Evolutionary conservation across 2,113 vertebrate species (phyloP), one percentile per base, ranked within the genome.

Genomic region (Colius striatus): DNA sequence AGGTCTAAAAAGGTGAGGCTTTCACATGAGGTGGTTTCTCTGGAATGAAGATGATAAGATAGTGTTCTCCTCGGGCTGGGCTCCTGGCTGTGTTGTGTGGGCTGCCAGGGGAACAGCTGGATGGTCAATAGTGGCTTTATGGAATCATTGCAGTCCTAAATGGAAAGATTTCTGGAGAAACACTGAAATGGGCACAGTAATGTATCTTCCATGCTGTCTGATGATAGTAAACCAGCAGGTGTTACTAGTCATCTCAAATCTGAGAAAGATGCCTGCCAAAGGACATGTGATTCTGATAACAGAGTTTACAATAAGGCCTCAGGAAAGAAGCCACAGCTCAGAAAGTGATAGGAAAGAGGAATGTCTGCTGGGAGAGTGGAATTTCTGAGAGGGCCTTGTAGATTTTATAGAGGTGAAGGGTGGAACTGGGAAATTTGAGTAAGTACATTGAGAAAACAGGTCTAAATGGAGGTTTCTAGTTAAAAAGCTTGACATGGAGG

Each of bases 101-200:
- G 60, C 61, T 50, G 32, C 47, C 16, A 13, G 6, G 2, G 12
- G n/a, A 22, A 5, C 47, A 36, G 13, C 2, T 3, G 25, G 8
- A 1, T 29, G 41, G 41, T 8, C 50, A n/a, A 32, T 0, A 0
- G 14, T 8, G 58, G 16, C 34, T 58, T 1, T 16, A 6, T 6
- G 30, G 41, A 57, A 29, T 27, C 58, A 7, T 7, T 18, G 51
- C 16, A 4, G 29, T 50, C 53, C 50, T 10, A 29, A 58, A 29
- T 41, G 18, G 18, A n/a, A 38, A 38, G 25, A n/a, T 23, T 38
- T 19, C 30, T 43, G 21, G 13, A 58, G n/a, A 73, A 68, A 21
- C 9, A 27, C 19, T 83, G 80, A 3, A 29, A 43, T 0, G 3
- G 41, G 19, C 18, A 13, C 20, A 21, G 30, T 7, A 47, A 43